Conservation (phyloP, 2,797 vertebrate species). For the Microctenopoma stevenorrisi region DNA sequence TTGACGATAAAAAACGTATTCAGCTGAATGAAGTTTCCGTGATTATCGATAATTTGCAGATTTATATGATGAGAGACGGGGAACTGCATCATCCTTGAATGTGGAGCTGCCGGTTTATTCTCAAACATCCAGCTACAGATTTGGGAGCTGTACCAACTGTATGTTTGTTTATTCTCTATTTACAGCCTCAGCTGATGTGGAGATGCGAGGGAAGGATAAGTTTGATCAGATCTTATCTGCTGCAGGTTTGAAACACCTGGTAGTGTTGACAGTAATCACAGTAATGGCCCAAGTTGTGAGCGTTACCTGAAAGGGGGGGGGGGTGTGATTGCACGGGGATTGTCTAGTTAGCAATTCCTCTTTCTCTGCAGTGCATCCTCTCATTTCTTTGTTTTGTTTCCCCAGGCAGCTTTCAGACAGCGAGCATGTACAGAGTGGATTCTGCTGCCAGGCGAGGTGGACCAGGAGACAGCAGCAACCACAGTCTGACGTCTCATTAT, state of each 20-base stretch:
- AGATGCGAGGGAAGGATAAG: not conserved
- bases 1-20: not conserved
- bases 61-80: slow-evolving; percentile 8
- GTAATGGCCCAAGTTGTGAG: slow-evolving; percentile 24
- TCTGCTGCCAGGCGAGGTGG: slow-evolving; percentile 30
- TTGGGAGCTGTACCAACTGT: slow-evolving; percentile 9
- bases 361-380: slow-evolving; percentile 17
- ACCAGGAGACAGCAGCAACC: slow-evolving; percentile 6
- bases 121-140: not conserved
- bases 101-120: slow-evolving; percentile 5
- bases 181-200: slow-evolving; percentile 23
- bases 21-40: not conserved
- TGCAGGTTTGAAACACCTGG: slow-evolving; percentile 40
- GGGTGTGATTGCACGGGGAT: slow-evolving; percentile 2
- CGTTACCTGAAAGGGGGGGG: not conserved
- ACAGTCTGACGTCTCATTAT: slow-evolving; percentile 41
- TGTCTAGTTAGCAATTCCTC: slow-evolving; percentile 17
- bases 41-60: not conserved
- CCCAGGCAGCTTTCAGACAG: slow-evolving; percentile 19
- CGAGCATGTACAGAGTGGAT: slow-evolving; percentile 29
- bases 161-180: slow-evolving; percentile 28
- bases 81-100: not conserved
- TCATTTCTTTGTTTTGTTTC: slow-evolving; percentile 24
- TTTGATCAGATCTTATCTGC: slow-evolving; percentile 46
- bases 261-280: slow-evolving; percentile 39